Percentiles rank a stretch among this genome's conserved stretches.
phyloP scores from a whole-genome alignment of 2,888 invertebrate species.

The Aspidapion aeneum region DNA sequence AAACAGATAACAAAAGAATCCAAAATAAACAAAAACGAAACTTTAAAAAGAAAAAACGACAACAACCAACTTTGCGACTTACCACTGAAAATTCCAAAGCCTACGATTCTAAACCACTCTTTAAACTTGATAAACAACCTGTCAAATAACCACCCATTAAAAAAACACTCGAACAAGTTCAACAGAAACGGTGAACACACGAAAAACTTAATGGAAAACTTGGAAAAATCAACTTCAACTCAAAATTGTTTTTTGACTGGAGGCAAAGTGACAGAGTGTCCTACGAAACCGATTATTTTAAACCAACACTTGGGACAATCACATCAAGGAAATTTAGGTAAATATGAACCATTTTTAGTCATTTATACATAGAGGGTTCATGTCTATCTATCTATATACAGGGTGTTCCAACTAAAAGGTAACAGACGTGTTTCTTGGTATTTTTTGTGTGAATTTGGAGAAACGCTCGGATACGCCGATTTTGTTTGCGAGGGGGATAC shows the following conservation, averaged over 20 bases:
- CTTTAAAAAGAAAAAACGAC: constrained; percentile 29
- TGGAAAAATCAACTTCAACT: constrained; percentile 3
- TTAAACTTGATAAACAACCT: constrained; percentile 42
- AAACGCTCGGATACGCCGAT: no score
- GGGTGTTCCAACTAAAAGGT: no score
- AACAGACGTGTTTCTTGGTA: no score
- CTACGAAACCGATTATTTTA: constrained; percentile 24
- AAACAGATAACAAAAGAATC: background rate
- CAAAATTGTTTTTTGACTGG: constrained; percentile 7
- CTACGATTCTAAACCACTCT: constrained; percentile 40
- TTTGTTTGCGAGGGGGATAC: no score
- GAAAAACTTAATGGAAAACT: constrained; percentile 13
- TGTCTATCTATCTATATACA: no score
- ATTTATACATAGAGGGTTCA: no score
- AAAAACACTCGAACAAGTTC: constrained; percentile 39
- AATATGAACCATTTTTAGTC: background rate
- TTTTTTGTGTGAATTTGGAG: no score
- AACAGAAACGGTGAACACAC: constrained; percentile 30
- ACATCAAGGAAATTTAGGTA: background rate
- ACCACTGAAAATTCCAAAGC: constrained; percentile 39
- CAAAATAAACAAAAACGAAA: constrained; percentile 12
- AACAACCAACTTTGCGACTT: constrained; percentile 26
- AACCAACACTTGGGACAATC: constrained; percentile 19
- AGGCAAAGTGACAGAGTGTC: constrained; percentile 8
- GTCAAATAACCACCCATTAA: constrained; percentile 44